Evolutionary conservation across 2,113 vertebrate species (phyloP), one percentile per base, ranked within the genome.

Genomic region (Myiozetetes cayanensis): DNA sequence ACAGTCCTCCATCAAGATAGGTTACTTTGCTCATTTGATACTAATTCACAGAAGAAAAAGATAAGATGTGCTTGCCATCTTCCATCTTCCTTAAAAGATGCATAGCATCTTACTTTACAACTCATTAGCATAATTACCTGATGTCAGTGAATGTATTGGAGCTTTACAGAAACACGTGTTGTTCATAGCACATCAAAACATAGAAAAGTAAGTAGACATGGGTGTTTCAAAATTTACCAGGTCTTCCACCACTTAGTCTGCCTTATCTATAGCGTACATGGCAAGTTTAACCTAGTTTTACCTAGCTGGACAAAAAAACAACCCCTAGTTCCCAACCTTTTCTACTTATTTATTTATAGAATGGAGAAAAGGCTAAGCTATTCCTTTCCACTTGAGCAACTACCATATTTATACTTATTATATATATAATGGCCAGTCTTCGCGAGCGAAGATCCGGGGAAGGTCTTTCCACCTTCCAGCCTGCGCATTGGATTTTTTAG

Each of bases 221-320:
- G 8, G 1, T 56, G n/a, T 67, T 62, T 68, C 65, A 71, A 5
- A 68, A 68, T 35, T 88, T 35, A 70, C 7, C 46, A 62, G 7
- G 30, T 81, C 7, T 37, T 70, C 63, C n/a, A 58, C 27, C 1
- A 0, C 49, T 56, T 56, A 58, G 12, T 24, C 33, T 33, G 41
- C 17, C 25, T 22, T 41, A 63, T 15, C 31, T 52, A 20, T 12
- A 9, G 24, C 41, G 20, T 28, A 37, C 0, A 0, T 46, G 4
- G 18, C 37, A 67, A 59, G 12, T 27, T 53, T 58, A 53, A 81
- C 6, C 17, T 49, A 39, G 22, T 44, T 87, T 56, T 59, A 74
- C 22, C 14, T 10, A 71, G 2, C 18, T 49, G 43, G 24, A 84
- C 33, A 83, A 87, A 61, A 1, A 16, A 87, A 44, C 16, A 77